Evolutionary conservation across 2,113 vertebrate species (phyloP).

Genomic region (Cheirogaleus medius): DNA sequence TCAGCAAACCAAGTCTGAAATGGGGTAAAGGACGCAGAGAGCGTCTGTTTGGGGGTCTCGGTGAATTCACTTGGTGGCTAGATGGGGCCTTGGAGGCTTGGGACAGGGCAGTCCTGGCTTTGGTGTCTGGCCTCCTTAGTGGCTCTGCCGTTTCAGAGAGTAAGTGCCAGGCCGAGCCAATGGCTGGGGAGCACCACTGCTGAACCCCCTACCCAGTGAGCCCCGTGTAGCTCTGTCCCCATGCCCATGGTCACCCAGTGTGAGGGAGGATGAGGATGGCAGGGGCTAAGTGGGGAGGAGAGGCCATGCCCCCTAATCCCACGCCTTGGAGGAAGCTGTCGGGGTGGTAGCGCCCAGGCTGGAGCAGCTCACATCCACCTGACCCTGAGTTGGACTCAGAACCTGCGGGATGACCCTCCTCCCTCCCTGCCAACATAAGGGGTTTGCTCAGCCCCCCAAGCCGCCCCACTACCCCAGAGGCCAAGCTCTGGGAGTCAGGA

Average conservation of each 20-base stretch:
- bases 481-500: not conserved
- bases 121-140: not conserved
- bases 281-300: not conserved
- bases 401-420: not conserved
- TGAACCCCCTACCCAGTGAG: not conserved
- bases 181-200: not conserved
- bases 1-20: not conserved
- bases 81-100: not conserved
- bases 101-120: not conserved
- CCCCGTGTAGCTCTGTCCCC: not conserved
- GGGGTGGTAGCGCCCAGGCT: fast-evolving
- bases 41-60: not conserved
- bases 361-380: not conserved
- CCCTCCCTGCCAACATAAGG: not conserved
- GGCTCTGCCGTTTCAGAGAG: not conserved
- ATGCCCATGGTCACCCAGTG: not conserved
- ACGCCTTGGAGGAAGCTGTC: not conserved
- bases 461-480: fast-evolving
- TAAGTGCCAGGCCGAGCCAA: not conserved
- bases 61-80: not conserved
- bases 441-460: not conserved
- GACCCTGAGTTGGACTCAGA: not conserved
- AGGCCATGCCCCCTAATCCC: not conserved
- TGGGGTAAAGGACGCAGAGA: not conserved
- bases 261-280: not conserved